Percentiles rank a stretch among this genome's conserved stretches.
phyloP scores from a whole-genome alignment of 2,888 invertebrate species.

The Pteria penguin region DNA sequence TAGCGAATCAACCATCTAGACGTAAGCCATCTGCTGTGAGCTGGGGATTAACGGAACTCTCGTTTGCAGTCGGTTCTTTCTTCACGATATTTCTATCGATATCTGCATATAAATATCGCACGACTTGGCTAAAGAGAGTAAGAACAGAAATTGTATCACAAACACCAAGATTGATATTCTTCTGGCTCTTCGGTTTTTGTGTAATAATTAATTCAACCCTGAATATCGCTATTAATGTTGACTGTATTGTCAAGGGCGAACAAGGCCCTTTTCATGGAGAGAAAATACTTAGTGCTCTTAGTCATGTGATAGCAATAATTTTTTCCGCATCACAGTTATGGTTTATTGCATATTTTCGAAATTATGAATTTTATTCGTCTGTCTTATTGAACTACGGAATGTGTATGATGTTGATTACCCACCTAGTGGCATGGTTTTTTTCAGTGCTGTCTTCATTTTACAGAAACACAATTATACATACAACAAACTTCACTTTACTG shows the following conservation, averaged over 20 bases:
- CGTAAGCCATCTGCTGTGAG: conserved; percentile 3
- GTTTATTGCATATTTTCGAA: conserved; percentile 10
- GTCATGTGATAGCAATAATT: conserved; percentile 12
- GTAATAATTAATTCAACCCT: conserved; percentile 9
- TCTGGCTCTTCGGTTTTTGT: conserved; percentile 17
- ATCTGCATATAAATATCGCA: background rate
- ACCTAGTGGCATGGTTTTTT: conserved; percentile 9
- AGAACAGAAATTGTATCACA: background rate
- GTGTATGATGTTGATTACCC: background rate
- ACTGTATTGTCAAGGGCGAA: background rate
- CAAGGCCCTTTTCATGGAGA: conserved; percentile 13
- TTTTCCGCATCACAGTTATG: conserved; percentile 12
- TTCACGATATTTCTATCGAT: background rate
- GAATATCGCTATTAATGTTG: conserved; percentile 13
- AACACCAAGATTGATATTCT: background rate
- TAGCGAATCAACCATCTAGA: background rate
- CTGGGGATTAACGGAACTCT: conserved; percentile 9
- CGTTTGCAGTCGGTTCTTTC: background rate
- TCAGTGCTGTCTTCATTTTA: conserved; percentile 1
- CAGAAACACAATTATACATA: background rate
- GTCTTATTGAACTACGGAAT: conserved; percentile 15
- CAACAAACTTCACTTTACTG: too few species aligned
- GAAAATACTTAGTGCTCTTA: background rate
- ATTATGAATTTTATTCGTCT: background rate
- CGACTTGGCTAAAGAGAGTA: background rate